phyloP scores from a whole-genome alignment of 1,140 invertebrate genomes.

The Leptoteleia sp. region DNA sequence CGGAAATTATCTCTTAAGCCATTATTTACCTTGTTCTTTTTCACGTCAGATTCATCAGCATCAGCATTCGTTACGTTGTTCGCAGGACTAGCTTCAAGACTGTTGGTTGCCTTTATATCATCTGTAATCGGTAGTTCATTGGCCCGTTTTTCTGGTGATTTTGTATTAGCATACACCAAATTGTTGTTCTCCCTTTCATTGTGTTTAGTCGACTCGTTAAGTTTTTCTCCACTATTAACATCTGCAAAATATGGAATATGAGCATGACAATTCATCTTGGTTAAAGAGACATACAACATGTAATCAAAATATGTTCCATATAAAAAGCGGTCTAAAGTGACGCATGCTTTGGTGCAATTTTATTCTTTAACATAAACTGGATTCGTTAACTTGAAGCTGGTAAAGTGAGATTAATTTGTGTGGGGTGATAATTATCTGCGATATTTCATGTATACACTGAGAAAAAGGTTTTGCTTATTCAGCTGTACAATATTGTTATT shows the following conservation, averaged over 20 bases:
- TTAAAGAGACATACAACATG: slow-evolving; percentile 1
- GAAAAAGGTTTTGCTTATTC: too few relatives aligned
- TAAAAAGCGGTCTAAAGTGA: slow-evolving; percentile 35
- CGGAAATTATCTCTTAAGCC: too few relatives aligned
- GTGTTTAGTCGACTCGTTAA: slow-evolving; percentile 50
- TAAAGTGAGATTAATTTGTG: too few relatives aligned
- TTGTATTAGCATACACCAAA: slow-evolving; percentile 69
- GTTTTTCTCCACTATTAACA: slow-evolving; percentile 62
- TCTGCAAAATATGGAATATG: slow-evolving; percentile 69
- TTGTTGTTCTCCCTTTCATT: slow-evolving; percentile 75
- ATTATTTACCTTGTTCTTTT: slow-evolving; percentile 76
- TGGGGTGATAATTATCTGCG: too few relatives aligned
- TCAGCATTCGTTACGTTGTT: slow-evolving; percentile 73
- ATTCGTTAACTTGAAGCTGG: too few relatives aligned
- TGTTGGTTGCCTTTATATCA: slow-evolving; percentile 68
- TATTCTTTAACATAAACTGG: not conserved
- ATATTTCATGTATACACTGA: too few relatives aligned
- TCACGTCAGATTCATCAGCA: slow-evolving; percentile 71
- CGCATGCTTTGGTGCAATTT: slow-evolving; percentile 50
- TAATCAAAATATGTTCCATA: slow-evolving; percentile 6
- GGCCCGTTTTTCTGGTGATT: slow-evolving; percentile 66
- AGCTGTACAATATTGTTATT: too few relatives aligned
- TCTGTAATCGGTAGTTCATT: slow-evolving; percentile 66
- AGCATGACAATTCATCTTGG: not conserved
- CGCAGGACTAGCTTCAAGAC: slow-evolving; percentile 72